Percentiles rank a stretch among this genome's conserved stretches.
phyloP scores from a whole-genome alignment of 2,113 vertebrate species.

The Indicator maculatus region DNA sequence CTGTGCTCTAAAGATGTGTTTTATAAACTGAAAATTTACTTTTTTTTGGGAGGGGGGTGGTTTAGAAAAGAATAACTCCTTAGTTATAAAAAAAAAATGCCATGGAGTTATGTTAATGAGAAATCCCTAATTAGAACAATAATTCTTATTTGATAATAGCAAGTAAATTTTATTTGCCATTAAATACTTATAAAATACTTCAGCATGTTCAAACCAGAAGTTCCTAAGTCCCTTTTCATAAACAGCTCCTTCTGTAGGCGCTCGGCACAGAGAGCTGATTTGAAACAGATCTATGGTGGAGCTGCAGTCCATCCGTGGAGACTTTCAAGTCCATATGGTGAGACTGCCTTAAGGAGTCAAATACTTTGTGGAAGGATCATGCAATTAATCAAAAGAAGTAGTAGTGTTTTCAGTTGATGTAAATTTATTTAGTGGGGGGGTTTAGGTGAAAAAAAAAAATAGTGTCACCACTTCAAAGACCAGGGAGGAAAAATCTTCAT shows the following conservation, averaged over 20 bases:
- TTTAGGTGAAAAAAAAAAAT: slow-evolving; percentile 14
- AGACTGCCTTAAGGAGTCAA: slow-evolving; percentile 55
- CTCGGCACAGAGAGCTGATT: slow-evolving; percentile 10
- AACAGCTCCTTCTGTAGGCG: neutral
- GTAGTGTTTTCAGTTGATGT: slow-evolving; percentile 49
- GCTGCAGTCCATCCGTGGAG: slow-evolving; percentile 50
- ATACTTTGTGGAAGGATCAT: slow-evolving; percentile 49
- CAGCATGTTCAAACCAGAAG: neutral
- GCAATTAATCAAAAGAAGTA: slow-evolving; percentile 55
- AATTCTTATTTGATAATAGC: neutral
- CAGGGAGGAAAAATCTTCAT: neutral
- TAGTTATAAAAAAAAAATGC: neutral
- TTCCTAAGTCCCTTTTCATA: neutral
- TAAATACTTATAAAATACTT: neutral
- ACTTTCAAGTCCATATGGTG: slow-evolving; percentile 52
- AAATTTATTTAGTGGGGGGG: neutral
- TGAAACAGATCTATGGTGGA: slow-evolving; percentile 46
- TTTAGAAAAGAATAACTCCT: neutral
- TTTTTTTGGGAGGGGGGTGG: neutral
- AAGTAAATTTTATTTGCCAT: neutral
- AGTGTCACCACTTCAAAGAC: slow-evolving; percentile 24
- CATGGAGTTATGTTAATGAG: neutral
- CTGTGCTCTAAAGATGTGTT: neutral
- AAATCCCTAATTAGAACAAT: neutral
- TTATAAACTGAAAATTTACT: neutral